Evolutionary conservation across 1,140 invertebrate species (phyloP), one percentile per base, ranked within the genome.

Genomic region (Planococcus citri): DNA sequence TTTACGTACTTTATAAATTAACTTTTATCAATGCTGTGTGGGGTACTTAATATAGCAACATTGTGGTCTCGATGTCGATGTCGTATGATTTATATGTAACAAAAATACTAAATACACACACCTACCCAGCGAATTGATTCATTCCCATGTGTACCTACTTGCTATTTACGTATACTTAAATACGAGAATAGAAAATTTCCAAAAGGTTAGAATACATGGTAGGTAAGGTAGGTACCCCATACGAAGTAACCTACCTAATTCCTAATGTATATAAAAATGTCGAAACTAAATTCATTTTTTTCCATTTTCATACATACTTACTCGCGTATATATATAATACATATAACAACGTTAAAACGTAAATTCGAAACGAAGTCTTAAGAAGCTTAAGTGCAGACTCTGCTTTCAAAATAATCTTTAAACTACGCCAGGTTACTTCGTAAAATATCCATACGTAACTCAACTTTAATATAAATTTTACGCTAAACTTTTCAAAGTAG

Each of bases 1-100:
- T n/a, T n/a, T n/a, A n/a, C n/a, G n/a, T n/a, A 51, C 41, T 51
- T 51, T 51, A 51, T 51, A 51, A 51, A 51, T 51, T 51, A 51
- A 51, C 41, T 51, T 51, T 51, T 51, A 51, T 51, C 41, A 51
- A 33, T 33, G 29, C 4, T 33, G 12, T 12, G 12, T n/a, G n/a
- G n/a, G n/a, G n/a, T n/a, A n/a, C n/a, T n/a, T n/a, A n/a, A n/a
- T n/a, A n/a, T n/a, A n/a, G n/a, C n/a, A n/a, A n/a, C n/a, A n/a
- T n/a, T n/a, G n/a, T n/a, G n/a, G n/a, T n/a, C n/a, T n/a, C n/a
- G n/a, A n/a, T n/a, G n/a, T 17, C 41, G 41, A 14, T 20, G 41
- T 14, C 41, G 41, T 51, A 51, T 51, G 41, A 51, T 51, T 51
- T 51, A 51, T 51, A 17, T n/a, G n/a, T 20, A 20, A 17, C n/a